Evolutionary conservation across 2,797 vertebrate genomes (phyloP).

Genomic region (Paramormyrops hopkinsi): DNA sequence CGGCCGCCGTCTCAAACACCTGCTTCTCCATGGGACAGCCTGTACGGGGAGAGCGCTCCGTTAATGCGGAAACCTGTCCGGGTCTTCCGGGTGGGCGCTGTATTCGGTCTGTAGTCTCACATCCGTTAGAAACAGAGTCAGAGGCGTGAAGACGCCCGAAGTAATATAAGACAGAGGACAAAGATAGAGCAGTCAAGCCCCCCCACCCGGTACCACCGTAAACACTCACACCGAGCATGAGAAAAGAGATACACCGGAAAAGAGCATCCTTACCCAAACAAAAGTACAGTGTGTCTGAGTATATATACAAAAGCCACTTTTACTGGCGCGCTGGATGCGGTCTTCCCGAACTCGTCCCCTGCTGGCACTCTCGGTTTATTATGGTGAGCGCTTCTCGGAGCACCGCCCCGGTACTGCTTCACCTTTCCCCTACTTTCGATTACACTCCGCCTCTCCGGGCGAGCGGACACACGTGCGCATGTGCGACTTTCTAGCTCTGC

Average conservation of each 20-base stretch:
- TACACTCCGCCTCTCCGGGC: neutral
- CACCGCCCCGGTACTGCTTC: neutral
- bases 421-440: constrained; percentile 6
- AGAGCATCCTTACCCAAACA: neutral
- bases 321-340: neutral
- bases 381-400: neutral
- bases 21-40: constrained; percentile 68
- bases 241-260: neutral
- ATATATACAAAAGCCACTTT: neutral
- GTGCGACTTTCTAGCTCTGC: neutral
- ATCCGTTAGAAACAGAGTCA: neutral
- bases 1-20: constrained; percentile 61
- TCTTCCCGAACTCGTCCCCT: neutral
- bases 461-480: neutral
- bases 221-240: neutral
- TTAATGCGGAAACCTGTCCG: neutral
- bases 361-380: neutral
- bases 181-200: neutral
- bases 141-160: neutral
- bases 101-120: neutral
- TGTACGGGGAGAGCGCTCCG: too few relatives aligned
- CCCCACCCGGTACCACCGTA: neutral
- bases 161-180: neutral
- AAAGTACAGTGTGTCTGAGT: neutral
- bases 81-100: neutral